Percentiles rank a stretch among this genome's conserved stretches.
phyloP scores from a whole-genome alignment of 2,797 vertebrate species.

The Sebastes kiyomatsui region DNA sequence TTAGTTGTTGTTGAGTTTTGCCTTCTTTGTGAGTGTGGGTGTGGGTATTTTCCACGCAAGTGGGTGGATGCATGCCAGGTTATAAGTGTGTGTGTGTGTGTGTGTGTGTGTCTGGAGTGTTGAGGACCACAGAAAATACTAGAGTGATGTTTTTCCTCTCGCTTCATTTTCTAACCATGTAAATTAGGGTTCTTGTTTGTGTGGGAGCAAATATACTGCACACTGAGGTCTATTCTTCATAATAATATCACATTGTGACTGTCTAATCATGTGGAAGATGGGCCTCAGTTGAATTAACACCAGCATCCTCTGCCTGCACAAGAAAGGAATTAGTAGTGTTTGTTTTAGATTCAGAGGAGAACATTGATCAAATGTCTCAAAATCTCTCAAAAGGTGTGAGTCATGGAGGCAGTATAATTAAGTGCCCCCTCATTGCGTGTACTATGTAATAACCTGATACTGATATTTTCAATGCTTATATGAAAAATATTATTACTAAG shows the following conservation, averaged over 20 bases:
- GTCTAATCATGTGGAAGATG: slow-evolving; percentile 39
- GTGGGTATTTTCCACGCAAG: slow-evolving; percentile 1
- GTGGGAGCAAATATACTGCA: slow-evolving; percentile 3
- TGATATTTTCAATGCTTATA: neutral
- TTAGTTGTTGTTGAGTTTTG: slow-evolving; percentile 21
- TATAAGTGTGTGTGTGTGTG: neutral
- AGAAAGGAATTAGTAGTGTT: neutral
- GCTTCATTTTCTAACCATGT: slow-evolving; percentile 6
- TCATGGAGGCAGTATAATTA: neutral
- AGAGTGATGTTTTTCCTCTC: neutral
- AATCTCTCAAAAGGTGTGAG: neutral
- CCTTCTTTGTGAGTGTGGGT: neutral
- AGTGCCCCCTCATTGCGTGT: neutral
- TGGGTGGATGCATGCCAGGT: neutral
- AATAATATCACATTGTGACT: slow-evolving; percentile 15
- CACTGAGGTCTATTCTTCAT: slow-evolving; percentile 17
- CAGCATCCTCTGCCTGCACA: neutral
- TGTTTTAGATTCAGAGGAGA: neutral
- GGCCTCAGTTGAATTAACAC: slow-evolving; percentile 29
- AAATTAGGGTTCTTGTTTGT: slow-evolving; percentile 32
- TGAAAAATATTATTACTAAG: neutral
- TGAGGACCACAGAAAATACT: slow-evolving; percentile 1
- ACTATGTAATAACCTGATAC: neutral
- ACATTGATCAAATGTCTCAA: slow-evolving; percentile 13
- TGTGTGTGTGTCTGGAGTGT: neutral